Evolutionary conservation across 2,888 invertebrate genomes (phyloP).

Genomic region (Micoletzkya japonica): DNA sequence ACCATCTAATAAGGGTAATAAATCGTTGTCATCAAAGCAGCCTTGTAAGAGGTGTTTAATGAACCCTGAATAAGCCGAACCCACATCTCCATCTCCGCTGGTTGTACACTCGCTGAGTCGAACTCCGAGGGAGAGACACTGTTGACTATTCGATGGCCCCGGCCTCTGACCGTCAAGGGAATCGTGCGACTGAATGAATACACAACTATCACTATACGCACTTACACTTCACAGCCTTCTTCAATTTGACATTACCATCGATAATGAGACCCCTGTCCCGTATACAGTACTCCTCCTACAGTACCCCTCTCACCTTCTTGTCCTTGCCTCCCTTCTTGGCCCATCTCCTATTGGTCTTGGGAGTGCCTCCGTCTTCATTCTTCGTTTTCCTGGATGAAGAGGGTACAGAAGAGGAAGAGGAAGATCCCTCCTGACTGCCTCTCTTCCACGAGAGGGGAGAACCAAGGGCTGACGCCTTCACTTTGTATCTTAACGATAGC

Average conservation of each 20-base stretch:
- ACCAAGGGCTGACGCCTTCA: conserved; percentile 49
- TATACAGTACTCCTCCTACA: neutral
- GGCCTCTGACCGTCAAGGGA: neutral
- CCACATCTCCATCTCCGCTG: conserved; percentile 36
- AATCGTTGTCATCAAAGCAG: conserved; percentile 9
- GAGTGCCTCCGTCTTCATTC: conserved; percentile 15
- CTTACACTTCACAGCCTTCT: neutral
- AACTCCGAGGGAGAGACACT: conserved; percentile 21
- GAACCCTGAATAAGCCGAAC: conserved; percentile 10
- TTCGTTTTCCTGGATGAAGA: neutral
- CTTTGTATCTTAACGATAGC: conserved; percentile 47
- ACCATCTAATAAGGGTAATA: neutral
- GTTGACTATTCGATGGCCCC: conserved; percentile 14
- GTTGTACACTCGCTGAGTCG: conserved; percentile 31
- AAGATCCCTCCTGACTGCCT: conserved; percentile 5
- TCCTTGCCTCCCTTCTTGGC: conserved; percentile 12
- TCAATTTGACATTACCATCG: neutral
- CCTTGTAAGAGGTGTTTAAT: neutral
- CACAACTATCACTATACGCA: neutral
- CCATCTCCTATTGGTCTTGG: conserved; percentile 21
- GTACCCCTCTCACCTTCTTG: neutral
- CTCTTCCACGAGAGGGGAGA: conserved; percentile 38
- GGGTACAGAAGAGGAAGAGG: neutral
- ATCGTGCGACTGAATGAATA: neutral
- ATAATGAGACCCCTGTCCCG: neutral